Percentiles rank a stretch among this genome's conserved stretches.
Evolutionary conservation across 2,797 vertebrate species (phyloP).

Genomic region (Salmo trutta): DNA sequence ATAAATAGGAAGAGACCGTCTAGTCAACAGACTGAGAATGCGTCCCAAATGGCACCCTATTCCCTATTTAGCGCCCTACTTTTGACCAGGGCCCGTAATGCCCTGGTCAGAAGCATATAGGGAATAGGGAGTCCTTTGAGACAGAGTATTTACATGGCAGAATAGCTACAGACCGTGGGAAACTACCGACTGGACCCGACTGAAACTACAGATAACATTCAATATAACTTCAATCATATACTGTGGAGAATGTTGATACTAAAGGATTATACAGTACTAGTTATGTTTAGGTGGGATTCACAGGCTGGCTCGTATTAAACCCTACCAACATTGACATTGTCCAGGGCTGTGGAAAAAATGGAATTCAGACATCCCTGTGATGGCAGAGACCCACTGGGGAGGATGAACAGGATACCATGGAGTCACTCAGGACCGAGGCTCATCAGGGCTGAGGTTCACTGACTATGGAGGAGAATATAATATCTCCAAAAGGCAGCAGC

Average conservation of each 20-base stretch:
- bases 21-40: not conserved
- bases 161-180: too few species aligned
- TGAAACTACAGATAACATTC: too few species aligned
- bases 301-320: not conserved
- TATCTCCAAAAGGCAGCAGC: not conserved
- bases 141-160: too few species aligned
- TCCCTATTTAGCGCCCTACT: not conserved
- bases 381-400: not conserved
- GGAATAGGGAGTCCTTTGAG: too few species aligned
- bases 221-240: too few species aligned
- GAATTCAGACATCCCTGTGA: not conserved
- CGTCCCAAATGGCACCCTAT: not conserved
- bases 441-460: not conserved
- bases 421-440: not conserved
- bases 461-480: not conserved
- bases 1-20: not conserved
- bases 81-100: too few species aligned
- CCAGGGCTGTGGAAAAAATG: not conserved
- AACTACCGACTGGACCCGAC: too few species aligned
- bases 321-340: too few species aligned
- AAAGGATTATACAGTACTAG: too few species aligned
- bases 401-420: not conserved
- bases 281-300: not conserved
- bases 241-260: too few species aligned
- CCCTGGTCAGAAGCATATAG: too few species aligned